A percentile compares a stretch with the other conserved stretches of the same genome.
Evolutionary conservation across 2,797 vertebrate species (phyloP).

Genomic region (Ctenopoma multispine): DNA sequence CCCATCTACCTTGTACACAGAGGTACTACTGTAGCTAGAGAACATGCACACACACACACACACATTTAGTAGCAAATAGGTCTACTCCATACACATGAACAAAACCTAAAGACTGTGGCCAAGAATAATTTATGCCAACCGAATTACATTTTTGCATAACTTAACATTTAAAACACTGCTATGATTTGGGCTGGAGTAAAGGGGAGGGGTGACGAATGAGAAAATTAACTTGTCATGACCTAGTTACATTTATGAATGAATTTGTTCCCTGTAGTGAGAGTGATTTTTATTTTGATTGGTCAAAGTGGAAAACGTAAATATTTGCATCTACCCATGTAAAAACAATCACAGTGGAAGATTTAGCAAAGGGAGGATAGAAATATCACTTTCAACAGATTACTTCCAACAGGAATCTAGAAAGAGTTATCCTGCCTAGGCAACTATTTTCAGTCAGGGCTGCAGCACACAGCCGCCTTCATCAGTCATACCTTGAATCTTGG

Average conservation of each 20-base stretch:
- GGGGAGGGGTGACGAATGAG: conserved; percentile 58
- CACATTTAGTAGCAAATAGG: conserved; percentile 3
- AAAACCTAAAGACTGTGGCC: conserved; percentile 42
- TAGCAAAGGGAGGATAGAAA: conserved; percentile 5
- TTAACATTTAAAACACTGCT: conserved; percentile 83
- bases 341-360: conserved; percentile 24
- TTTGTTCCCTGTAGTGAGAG: conserved; percentile 48
- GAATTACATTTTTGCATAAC: conserved; percentile 82
- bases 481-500: conserved; percentile 19
- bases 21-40: background rate
- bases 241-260: conserved; percentile 83
- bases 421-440: background rate
- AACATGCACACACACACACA: background rate
- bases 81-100: conserved; percentile 15
- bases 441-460: no score
- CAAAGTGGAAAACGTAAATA: conserved; percentile 53
- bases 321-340: conserved; percentile 16
- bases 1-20: no score
- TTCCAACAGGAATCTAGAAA: conserved; percentile 10
- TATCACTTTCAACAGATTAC: conserved; percentile 6
- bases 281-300: conserved; percentile 44
- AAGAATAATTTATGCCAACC: conserved; percentile 73
- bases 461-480: no score
- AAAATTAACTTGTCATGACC: conserved; percentile 75
- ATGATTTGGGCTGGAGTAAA: conserved; percentile 72